These are phyloP conservation scores for Prietella phreatophila DNA, from an alignment of 2,113 vertebrate genomes.

Conservation along the genomic window DNA sequence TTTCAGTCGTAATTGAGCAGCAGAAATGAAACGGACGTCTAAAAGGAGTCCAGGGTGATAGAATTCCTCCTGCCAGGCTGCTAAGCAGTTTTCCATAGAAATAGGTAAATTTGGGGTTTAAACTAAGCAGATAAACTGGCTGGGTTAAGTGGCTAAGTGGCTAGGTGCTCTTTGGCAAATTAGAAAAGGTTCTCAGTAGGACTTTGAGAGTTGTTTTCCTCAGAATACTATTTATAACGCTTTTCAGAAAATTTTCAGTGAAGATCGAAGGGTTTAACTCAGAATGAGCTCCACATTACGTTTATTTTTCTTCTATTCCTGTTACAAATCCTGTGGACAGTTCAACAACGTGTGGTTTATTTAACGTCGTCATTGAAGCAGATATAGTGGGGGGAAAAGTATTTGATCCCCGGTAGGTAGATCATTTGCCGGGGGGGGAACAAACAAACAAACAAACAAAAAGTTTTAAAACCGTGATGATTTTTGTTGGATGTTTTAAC, in stretches of 20 bases:
- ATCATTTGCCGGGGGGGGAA: background rate
- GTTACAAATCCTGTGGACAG: background rate
- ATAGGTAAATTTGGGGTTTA: conserved; percentile 39
- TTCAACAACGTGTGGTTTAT: background rate
- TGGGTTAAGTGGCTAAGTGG: conserved; percentile 29
- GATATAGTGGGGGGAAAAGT: too few species aligned
- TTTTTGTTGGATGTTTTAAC: background rate
- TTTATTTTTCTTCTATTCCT: background rate
- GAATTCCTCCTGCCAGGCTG: conserved; percentile 11
- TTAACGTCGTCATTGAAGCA: background rate
- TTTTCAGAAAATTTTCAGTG: background rate
- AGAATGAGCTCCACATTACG: background rate
- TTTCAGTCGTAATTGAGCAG: conserved; percentile 10
- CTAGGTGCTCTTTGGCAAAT: conserved; percentile 15
- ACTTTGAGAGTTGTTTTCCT: background rate
- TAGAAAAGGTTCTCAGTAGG: background rate
- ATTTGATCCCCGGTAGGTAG: too few species aligned
- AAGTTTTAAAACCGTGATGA: too few species aligned
- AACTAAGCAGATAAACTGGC: conserved; percentile 27
- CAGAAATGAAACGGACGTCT: background rate
- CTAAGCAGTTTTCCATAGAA: conserved; percentile 50
- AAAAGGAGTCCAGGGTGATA: background rate
- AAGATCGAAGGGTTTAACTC: background rate
- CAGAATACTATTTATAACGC: too few species aligned
- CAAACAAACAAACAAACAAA: background rate